Evolutionary conservation across 2,113 vertebrate genomes (phyloP).

Genomic region (Bostrychus sinensis): DNA sequence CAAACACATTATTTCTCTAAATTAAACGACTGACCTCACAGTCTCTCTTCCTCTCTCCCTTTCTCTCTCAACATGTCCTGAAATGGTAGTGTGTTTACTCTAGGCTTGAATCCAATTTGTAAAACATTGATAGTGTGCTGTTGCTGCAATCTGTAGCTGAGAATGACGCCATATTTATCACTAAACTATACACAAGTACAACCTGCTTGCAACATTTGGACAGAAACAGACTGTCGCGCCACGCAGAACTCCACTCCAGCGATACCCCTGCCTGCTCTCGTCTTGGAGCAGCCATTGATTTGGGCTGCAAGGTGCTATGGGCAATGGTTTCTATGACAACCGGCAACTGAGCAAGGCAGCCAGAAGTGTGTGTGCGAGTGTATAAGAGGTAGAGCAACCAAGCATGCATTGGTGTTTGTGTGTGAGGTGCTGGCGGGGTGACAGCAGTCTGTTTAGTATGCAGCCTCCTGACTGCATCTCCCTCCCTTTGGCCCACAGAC

Average conservation of each 20-base stretch:
- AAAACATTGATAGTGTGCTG: constrained; percentile 38
- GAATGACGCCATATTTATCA: constrained; percentile 45
- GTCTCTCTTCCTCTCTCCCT: constrained; percentile 18
- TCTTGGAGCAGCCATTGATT: constrained; percentile 79
- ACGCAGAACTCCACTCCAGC: constrained; percentile 24
- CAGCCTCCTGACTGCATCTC: constrained; percentile 70
- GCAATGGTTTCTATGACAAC: constrained; percentile 83
- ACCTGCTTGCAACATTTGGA: constrained; percentile 56
- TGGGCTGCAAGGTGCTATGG: constrained; percentile 79
- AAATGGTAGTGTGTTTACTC: constrained; percentile 33
- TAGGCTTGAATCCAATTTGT: constrained; percentile 37
- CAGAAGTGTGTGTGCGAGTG: constrained; percentile 61
- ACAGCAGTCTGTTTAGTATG: constrained; percentile 77
- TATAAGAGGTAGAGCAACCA: constrained; percentile 50
- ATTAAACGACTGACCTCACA: constrained; percentile 45
- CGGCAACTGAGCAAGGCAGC: constrained; percentile 77
- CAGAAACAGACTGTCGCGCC: constrained; percentile 26
- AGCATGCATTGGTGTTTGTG: constrained; percentile 51
- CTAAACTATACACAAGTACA: constrained; percentile 32
- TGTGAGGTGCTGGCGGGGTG: constrained; percentile 60
- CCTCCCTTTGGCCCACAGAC: constrained; percentile 64
- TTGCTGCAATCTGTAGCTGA: constrained; percentile 34
- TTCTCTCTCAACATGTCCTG: constrained; percentile 8
- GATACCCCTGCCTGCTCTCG: constrained; percentile 44
- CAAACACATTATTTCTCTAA: constrained; percentile 42